phyloP scores from a whole-genome alignment of 2,797 vertebrate species.

The Sylvia borin region DNA sequence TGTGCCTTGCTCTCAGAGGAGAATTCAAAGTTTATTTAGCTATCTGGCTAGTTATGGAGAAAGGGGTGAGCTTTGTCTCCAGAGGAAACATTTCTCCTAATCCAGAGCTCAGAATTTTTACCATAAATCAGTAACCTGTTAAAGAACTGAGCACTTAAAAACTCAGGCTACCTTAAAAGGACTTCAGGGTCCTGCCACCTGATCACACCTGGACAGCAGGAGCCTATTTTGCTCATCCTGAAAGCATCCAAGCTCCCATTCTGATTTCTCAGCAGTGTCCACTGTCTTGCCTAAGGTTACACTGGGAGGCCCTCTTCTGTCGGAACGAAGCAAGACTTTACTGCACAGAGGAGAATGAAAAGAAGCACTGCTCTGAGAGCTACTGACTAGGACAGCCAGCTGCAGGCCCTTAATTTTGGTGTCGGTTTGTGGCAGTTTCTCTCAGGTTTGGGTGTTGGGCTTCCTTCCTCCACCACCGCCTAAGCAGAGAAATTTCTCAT shows the following conservation, averaged over 20 bases:
- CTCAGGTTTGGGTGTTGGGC: not conserved
- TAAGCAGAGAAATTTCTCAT: not conserved
- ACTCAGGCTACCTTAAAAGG: not conserved
- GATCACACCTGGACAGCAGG: not conserved
- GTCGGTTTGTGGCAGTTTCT: not conserved
- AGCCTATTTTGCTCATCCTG: not conserved
- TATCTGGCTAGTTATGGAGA: not conserved
- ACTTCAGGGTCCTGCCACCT: not conserved
- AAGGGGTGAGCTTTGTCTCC: not conserved
- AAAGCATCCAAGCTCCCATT: not conserved
- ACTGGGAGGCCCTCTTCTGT: constrained; percentile 52
- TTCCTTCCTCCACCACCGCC: not conserved
- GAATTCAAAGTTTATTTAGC: not conserved
- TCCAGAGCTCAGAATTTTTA: not conserved
- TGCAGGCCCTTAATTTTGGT: not conserved
- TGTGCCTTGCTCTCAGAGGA: not conserved
- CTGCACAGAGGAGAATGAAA: not conserved
- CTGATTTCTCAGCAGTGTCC: not conserved
- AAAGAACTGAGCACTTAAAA: not conserved
- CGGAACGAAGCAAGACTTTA: not conserved
- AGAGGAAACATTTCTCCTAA: not conserved
- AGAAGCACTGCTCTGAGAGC: not conserved
- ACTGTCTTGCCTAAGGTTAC: not conserved
- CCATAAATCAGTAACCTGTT: not conserved
- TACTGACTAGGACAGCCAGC: not conserved